These are phyloP conservation scores for Drosophila mayaguana DNA, from an alignment of 2,888 invertebrate genomes.

Conservation along the genomic window DNA sequence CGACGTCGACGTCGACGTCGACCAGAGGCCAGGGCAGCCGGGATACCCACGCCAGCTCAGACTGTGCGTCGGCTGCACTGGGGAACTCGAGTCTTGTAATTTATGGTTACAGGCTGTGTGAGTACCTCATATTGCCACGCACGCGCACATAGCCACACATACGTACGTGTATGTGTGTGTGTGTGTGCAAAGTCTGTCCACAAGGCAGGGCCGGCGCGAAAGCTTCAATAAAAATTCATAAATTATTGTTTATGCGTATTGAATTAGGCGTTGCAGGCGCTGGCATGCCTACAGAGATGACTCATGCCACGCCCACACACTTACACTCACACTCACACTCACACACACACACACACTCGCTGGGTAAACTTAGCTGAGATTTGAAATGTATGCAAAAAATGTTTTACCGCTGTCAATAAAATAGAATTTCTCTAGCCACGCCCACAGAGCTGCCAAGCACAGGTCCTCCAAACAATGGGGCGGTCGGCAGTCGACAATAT, in stretches of 20 bases:
- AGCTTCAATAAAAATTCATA: slow-evolving; percentile 72
- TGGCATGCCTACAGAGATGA: slow-evolving; percentile 16
- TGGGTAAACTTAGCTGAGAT: slow-evolving; percentile 42
- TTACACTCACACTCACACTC: not conserved
- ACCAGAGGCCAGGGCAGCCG: slow-evolving; percentile 21
- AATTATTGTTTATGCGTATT: slow-evolving; percentile 73
- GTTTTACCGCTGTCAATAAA: slow-evolving; percentile 69
- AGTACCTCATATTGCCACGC: not conserved
- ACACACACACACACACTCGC: not conserved
- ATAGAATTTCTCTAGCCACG: slow-evolving; percentile 57
- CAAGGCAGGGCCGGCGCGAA: not conserved
- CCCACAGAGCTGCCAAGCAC: slow-evolving; percentile 39
- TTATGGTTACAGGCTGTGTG: slow-evolving; percentile 37
- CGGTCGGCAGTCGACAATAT: slow-evolving; percentile 38
- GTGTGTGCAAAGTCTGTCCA: not conserved
- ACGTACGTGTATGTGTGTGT: not conserved
- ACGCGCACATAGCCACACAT: not conserved
- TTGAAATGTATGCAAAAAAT: slow-evolving; percentile 67
- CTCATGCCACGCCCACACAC: slow-evolving; percentile 1
- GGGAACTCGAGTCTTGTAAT: slow-evolving; percentile 36
- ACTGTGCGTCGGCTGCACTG: slow-evolving; percentile 16
- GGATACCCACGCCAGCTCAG: slow-evolving; percentile 25
- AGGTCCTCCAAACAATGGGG: slow-evolving; percentile 24
- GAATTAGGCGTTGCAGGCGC: slow-evolving; percentile 53
- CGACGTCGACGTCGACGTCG: slow-evolving; percentile 33